Evolutionary conservation across 2,888 invertebrate genomes (phyloP).

Genomic region (Stenurella melanura): DNA sequence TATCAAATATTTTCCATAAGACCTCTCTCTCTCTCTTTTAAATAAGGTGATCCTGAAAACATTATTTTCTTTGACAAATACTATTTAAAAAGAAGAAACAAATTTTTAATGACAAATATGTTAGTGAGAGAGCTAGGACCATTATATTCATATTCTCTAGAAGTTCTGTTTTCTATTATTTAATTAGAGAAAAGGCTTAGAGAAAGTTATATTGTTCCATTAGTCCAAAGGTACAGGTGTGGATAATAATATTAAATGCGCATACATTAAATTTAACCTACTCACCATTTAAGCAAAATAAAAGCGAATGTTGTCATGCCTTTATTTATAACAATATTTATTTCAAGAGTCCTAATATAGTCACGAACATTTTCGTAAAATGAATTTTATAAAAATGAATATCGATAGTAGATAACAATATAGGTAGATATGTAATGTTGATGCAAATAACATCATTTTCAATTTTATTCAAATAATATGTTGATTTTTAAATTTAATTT

Average conservation of each 20-base stretch:
- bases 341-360: not conserved
- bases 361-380: not conserved
- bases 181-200: not conserved
- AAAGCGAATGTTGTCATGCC: not conserved
- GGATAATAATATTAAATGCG: not conserved
- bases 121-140: too few species aligned
- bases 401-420: not conserved
- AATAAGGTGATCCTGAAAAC: too few species aligned
- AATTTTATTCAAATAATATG: not conserved
- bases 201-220: not conserved
- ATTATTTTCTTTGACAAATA: too few species aligned
- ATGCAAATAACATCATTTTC: too few species aligned
- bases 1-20: too few species aligned
- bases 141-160: too few species aligned
- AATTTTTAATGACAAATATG: too few species aligned
- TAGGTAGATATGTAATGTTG: not conserved
- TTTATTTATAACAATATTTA: not conserved
- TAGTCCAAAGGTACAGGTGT: not conserved
- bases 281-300: not conserved
- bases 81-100: too few species aligned
- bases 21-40: too few species aligned
- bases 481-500: too few species aligned
- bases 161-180: too few species aligned
- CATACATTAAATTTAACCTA: constrained; percentile 1
- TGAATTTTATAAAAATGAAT: not conserved